phyloP scores from a whole-genome alignment of 2,797 vertebrate genomes.

The Anguilla obscura region DNA sequence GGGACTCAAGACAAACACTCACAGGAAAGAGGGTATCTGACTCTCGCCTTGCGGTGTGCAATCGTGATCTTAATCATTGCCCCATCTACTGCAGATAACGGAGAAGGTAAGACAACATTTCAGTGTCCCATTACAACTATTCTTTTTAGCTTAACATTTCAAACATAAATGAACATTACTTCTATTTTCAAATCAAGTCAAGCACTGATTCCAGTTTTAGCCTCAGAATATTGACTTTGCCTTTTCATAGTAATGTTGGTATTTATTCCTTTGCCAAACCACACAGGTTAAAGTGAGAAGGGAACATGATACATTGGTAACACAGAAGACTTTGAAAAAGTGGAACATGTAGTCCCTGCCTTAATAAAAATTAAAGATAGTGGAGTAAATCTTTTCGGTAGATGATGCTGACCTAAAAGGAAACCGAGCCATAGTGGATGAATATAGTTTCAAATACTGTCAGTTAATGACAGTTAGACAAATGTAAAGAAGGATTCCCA shows the following conservation, averaged over 20 bases:
- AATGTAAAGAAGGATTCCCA: too few relatives aligned
- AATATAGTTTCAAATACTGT: too few relatives aligned
- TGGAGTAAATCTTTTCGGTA: not conserved
- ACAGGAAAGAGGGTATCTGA: not conserved
- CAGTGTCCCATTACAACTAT: not conserved
- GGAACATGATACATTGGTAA: not conserved
- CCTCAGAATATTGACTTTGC: not conserved
- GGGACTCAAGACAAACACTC: not conserved
- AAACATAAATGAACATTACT: not conserved
- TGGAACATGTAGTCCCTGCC: not conserved
- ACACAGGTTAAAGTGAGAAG: not conserved
- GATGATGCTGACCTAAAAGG: not conserved
- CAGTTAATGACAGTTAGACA: too few relatives aligned
- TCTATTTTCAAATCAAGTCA: not conserved
- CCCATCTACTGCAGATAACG: not conserved
- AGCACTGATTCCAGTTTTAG: not conserved
- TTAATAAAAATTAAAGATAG: not conserved
- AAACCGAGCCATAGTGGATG: not conserved
- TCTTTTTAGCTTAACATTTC: not conserved
- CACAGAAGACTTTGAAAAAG: not conserved
- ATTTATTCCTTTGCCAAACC: not conserved
- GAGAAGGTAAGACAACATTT: not conserved
- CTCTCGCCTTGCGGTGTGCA: not conserved
- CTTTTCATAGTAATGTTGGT: not conserved
- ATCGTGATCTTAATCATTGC: not conserved